phyloP scores from a whole-genome alignment of 2,888 invertebrate genomes.

The Orthosia incerta region DNA sequence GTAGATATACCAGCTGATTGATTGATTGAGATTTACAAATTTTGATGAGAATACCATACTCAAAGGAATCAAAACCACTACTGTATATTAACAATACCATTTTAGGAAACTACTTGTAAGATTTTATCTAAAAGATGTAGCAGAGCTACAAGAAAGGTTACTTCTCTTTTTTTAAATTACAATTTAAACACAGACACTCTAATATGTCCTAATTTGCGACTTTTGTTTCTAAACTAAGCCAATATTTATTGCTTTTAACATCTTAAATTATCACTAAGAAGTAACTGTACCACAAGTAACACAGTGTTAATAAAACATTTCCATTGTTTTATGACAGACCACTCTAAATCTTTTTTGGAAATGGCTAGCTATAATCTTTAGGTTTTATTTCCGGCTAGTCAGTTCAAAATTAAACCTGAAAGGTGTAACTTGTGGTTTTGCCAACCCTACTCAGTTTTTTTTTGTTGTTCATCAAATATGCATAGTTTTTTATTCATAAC shows the following conservation, averaged over 20 bases:
- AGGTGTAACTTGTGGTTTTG: conserved; percentile 23
- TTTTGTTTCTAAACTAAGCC: conserved; percentile 36
- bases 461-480: conserved; percentile 34
- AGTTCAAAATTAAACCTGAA: conserved; percentile 33
- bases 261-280: conserved; percentile 44
- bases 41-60: neutral
- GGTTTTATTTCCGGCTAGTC: conserved; percentile 26
- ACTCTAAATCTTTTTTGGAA: conserved; percentile 58
- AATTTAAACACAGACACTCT: conserved; percentile 21
- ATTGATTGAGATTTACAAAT: neutral
- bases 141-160: neutral
- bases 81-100: neutral
- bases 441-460: conserved; percentile 5
- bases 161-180: neutral
- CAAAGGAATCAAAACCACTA: neutral
- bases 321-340: conserved; percentile 76
- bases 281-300: conserved; percentile 84
- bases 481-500: conserved; percentile 55
- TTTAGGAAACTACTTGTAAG: neutral
- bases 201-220: conserved; percentile 32
- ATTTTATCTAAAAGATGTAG: neutral
- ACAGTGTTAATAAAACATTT: conserved; percentile 84
- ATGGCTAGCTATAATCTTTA: conserved; percentile 56
- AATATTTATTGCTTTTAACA: conserved; percentile 49
- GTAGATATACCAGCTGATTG: neutral